These are phyloP conservation scores for Odontophorus gujanensis DNA, from an alignment of 2,113 vertebrate genomes.

Conservation along the genomic window DNA sequence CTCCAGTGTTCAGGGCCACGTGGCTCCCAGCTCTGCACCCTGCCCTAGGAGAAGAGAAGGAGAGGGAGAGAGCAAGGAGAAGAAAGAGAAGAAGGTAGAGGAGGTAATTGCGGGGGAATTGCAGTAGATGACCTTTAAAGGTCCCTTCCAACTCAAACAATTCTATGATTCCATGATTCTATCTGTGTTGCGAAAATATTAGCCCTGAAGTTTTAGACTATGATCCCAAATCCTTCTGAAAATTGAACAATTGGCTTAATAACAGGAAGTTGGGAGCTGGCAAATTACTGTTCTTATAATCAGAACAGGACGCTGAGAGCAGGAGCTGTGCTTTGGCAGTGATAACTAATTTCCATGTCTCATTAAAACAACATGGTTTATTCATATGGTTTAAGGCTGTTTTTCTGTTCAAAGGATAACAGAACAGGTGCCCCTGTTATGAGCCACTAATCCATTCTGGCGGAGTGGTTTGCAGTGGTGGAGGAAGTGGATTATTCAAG, in stretches of 20 bases:
- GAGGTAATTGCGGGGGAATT: not conserved
- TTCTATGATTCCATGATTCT: not conserved
- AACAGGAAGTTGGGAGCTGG: constrained; percentile 52
- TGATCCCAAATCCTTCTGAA: constrained; percentile 43
- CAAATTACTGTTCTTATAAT: constrained; percentile 42
- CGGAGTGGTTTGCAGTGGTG: not conserved
- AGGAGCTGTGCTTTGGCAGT: constrained; percentile 41
- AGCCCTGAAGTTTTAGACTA: not conserved
- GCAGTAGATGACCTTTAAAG: no score
- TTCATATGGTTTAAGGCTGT: not conserved
- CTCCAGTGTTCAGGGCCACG: not conserved
- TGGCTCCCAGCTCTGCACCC: not conserved
- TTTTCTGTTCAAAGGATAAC: not conserved
- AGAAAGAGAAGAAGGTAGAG: not conserved
- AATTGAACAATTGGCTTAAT: constrained; percentile 55
- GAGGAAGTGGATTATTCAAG: not conserved
- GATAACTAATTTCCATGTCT: constrained; percentile 40
- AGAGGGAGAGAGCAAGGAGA: not conserved
- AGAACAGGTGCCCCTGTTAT: constrained; percentile 4
- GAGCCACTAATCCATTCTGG: not conserved
- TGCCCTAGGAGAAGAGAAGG: not conserved
- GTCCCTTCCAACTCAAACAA: no score
- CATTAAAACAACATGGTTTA: constrained; percentile 2
- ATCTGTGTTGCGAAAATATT: not conserved
- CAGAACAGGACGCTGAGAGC: constrained; percentile 33